A percentile compares a stretch with the other conserved stretches of the same genome.
phyloP scores from a whole-genome alignment of 2,113 vertebrate species.

The Acrocephalus kingi region DNA sequence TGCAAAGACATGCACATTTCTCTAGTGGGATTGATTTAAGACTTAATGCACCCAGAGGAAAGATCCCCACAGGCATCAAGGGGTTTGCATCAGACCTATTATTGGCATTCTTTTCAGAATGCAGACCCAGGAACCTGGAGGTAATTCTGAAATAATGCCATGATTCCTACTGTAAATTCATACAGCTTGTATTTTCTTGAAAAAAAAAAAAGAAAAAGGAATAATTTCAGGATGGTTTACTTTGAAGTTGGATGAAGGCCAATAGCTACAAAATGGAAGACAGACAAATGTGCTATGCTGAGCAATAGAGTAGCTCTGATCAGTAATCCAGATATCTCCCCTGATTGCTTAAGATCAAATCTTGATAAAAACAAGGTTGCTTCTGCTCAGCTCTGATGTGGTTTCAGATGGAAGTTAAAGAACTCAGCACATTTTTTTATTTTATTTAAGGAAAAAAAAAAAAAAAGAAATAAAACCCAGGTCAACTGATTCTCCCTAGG shows the following conservation, averaged over 20 bases:
- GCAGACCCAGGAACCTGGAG: not conserved
- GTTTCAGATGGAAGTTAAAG: conserved; percentile 25
- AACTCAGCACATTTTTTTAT: not conserved
- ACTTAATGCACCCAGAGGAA: not conserved
- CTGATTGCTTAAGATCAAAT: conserved; percentile 27
- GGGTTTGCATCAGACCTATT: not conserved
- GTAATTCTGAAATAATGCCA: not conserved
- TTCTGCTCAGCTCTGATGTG: conserved; percentile 47
- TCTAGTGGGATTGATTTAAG: not conserved
- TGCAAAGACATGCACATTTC: not conserved
- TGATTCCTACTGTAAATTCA: not conserved
- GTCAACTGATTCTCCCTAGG: not conserved
- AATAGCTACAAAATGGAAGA: conserved; percentile 13
- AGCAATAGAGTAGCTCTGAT: conserved; percentile 27
- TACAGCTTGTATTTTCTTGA: not conserved
- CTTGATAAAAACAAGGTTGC: conserved; percentile 20
- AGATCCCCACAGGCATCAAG: not conserved
- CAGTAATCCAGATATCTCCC: conserved; percentile 29
- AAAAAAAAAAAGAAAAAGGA: not conserved
- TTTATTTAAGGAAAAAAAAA: not conserved
- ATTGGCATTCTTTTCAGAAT: not conserved
- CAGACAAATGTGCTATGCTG: not conserved
- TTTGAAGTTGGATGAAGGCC: conserved; percentile 4
- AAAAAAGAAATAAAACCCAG: not conserved
- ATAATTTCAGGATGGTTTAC: not conserved